Conservation (phyloP, 2,113 vertebrate genomes). For the Heterotis niloticus region DNA sequence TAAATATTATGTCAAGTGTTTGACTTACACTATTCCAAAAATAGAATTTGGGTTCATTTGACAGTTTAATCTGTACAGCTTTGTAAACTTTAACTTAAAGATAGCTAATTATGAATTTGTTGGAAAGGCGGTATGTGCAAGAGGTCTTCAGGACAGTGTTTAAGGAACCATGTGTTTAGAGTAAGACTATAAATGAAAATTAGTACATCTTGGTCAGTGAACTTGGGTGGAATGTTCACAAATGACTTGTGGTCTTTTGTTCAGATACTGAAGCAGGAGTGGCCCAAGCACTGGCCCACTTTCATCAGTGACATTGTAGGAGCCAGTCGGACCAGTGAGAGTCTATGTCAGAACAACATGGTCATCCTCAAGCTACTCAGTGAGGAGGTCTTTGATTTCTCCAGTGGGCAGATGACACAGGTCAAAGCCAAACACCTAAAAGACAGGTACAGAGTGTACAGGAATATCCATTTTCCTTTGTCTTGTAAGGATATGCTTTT, state of each 20-base stretch:
- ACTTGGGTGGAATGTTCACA: neutral
- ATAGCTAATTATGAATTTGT: too few relatives aligned
- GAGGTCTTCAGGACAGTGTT: too few relatives aligned
- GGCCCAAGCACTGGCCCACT: slow-evolving; percentile 98
- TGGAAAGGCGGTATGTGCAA: too few relatives aligned
- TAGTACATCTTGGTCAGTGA: too few relatives aligned
- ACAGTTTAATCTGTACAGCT: too few relatives aligned
- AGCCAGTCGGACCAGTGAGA: slow-evolving; percentile 94
- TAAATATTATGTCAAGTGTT: too few relatives aligned
- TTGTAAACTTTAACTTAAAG: too few relatives aligned
- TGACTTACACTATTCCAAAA: too few relatives aligned
- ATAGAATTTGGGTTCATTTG: too few relatives aligned
- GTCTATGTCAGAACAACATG: slow-evolving; percentile 99
- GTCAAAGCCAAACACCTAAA: slow-evolving; percentile 98
- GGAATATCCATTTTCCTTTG: too few relatives aligned
- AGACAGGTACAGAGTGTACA: slow-evolving; percentile 78
- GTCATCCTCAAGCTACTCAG: slow-evolving; percentile 94
- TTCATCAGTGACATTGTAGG: slow-evolving; percentile 98
- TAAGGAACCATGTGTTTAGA: too few relatives aligned
- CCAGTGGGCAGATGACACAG: slow-evolving; percentile 97
- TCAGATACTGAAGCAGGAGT: slow-evolving; percentile 97
- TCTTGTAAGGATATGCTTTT: neutral
- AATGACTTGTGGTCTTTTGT: neutral
- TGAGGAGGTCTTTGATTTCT: slow-evolving; percentile 98
- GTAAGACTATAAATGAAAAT: too few relatives aligned